Base-by-base conservation (phyloP, 2,888 invertebrate genomes). In the Drosophila ezoana region DNA sequence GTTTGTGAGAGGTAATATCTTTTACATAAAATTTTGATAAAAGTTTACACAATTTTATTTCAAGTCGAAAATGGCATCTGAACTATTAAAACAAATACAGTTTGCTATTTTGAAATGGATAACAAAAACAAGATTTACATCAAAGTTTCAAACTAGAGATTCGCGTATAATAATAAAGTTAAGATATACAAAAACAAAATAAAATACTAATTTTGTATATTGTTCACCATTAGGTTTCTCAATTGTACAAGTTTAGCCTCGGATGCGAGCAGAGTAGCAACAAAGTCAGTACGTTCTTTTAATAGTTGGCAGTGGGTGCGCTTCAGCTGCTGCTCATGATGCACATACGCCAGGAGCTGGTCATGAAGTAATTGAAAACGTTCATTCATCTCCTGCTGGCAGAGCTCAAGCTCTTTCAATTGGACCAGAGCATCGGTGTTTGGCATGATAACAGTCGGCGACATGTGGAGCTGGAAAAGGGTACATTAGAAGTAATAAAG, bases 301-400 rank as follows among this genome's bases (percentile, higher is more conserved):
- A 58, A 43, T 3, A 62, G 38, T 3, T 51, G 16, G n/a, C 67
- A 14, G 4, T 67, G 57, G 6, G 49, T 49, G 13, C 35, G 23
- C 28, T 28, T 56, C 6, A 71, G 32, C 13, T 66, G 72, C 41
- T 74, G 66, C 33, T 62, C 61, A 35, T 66, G 66, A 11, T 51
- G 57, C 38, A 58, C 45, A 57, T 58, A 76, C 38, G 47, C 32
- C 43, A 62, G 8, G 5, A 76, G 43, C 14, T 33, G 52, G 20
- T 35, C 33, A 2, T 75, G 63, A 0, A 63, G 38, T 10, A 37
- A 20, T 23, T 51, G 47, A 11, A 75, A 69, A 1, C 61, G 40
- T 20, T 54, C 54, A 9, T 52, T 52, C n/a, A 69, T 43, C 47
- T 75, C 40, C 44, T 41, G 35, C 0, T 69, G 47, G n/a, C 45